Percentiles rank a stretch among this genome's conserved stretches.
Evolutionary conservation across 2,113 vertebrate genomes (phyloP).

Genomic region (Anser brachyrhynchus): DNA sequence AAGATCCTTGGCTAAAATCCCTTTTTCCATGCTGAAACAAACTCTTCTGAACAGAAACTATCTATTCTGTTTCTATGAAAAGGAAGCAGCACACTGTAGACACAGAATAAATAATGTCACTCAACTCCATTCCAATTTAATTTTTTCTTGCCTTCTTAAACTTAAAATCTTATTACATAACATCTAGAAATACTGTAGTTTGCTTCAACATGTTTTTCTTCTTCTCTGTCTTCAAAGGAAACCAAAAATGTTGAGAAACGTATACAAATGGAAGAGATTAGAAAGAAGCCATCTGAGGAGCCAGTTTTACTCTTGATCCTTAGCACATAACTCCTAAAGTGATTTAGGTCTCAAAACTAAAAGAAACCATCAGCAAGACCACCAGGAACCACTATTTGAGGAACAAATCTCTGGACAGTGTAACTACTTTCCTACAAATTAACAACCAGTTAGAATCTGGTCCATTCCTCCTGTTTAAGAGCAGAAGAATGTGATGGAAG

Average conservation of each 20-base stretch:
- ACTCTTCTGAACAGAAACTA: constrained; percentile 60
- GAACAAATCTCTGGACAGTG: neutral
- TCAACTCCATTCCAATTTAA: neutral
- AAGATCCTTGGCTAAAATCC: constrained; percentile 53
- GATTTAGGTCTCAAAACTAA: neutral
- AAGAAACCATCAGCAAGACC: neutral
- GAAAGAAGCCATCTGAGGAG: neutral
- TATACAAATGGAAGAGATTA: neutral
- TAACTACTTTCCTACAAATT: neutral
- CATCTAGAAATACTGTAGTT: neutral
- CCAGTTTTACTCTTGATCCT: neutral
- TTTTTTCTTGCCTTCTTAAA: neutral
- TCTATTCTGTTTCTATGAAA: constrained; percentile 36
- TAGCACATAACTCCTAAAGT: neutral
- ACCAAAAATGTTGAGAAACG: neutral
- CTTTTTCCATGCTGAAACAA: constrained; percentile 35
- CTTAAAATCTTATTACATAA: neutral
- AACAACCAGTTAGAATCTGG: neutral
- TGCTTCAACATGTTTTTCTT: neutral
- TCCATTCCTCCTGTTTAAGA: neutral
- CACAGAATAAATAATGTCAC: constrained; percentile 10
- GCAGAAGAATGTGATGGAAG: neutral
- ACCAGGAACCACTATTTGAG: neutral
- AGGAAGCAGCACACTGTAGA: constrained; percentile 7
- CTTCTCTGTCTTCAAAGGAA: neutral